A percentile compares a stretch with the other conserved stretches of the same genome.
Conservation (phyloP, 64 coral and sea anemone genomes). For the Montipora foliosa region DNA sequence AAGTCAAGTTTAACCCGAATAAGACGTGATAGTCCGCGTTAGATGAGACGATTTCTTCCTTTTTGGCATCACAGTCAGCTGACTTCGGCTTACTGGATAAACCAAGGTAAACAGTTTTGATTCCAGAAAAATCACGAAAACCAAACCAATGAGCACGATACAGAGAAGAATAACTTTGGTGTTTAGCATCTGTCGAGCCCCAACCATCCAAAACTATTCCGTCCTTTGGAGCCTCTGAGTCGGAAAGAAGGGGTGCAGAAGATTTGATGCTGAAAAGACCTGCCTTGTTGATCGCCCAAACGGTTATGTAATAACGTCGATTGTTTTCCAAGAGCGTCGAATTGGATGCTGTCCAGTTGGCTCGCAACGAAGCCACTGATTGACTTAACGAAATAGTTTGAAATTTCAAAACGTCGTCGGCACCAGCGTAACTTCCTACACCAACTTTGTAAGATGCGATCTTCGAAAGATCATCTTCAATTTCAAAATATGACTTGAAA, state of each 20-base stretch:
- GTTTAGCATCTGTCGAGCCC: slow-evolving; percentile 82
- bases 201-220: slow-evolving; percentile 89
- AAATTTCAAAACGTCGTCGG: slow-evolving; percentile 86
- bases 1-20: slow-evolving; percentile 71
- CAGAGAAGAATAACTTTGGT: slow-evolving; percentile 87
- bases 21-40: slow-evolving; percentile 69
- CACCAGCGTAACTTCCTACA: slow-evolving; percentile 88
- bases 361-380: slow-evolving; percentile 42
- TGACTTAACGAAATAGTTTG: slow-evolving; percentile 26
- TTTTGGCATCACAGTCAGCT: slow-evolving; percentile 64
- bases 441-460: slow-evolving; percentile 81
- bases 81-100: slow-evolving; percentile 64
- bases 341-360: slow-evolving; percentile 82
- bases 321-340: slow-evolving; percentile 60
- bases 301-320: slow-evolving; percentile 84
- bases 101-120: slow-evolving; percentile 72
- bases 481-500: slow-evolving; percentile 85
- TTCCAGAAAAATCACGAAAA: slow-evolving; percentile 89
- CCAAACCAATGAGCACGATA: slow-evolving; percentile 97
- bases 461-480: slow-evolving; percentile 85
- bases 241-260: slow-evolving; percentile 80
- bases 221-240: slow-evolving; percentile 81
- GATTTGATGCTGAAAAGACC: slow-evolving; percentile 69
- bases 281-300: slow-evolving; percentile 80
- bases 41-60: slow-evolving; percentile 67